Conservation (phyloP, 2,113 vertebrate genomes). For the Esox niger region DNA sequence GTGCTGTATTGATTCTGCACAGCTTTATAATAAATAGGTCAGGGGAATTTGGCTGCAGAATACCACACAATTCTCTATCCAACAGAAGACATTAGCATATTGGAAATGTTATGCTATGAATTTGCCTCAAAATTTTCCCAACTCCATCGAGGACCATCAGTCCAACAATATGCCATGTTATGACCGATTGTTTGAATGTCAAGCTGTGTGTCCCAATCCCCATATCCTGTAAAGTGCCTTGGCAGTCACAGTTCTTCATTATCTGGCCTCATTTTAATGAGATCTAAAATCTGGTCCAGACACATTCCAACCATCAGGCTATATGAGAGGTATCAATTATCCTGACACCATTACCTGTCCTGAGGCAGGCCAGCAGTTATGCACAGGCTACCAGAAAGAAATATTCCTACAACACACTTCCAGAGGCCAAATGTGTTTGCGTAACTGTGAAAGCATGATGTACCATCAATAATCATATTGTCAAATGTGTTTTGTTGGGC, state of each 20-base stretch:
- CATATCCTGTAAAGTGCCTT: conserved; percentile 5
- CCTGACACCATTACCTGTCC: background rate
- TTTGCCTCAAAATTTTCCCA: no score
- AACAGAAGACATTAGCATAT: no score
- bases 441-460: no score
- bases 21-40: conserved; percentile 13
- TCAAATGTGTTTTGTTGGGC: no score
- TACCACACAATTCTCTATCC: background rate
- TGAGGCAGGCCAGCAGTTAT: background rate
- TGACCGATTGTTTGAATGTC: no score
- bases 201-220: no score
- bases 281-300: background rate
- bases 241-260: background rate
- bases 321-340: background rate
- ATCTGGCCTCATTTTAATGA: background rate
- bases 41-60: background rate
- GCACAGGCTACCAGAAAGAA: background rate
- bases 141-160: no score
- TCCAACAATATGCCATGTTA: no score
- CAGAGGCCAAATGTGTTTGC: no score
- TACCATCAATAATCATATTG: no score
- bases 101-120: no score
- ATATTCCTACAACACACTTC: no score
- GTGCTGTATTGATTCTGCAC: conserved; percentile 20
- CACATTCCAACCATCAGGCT: background rate